Conservation (phyloP, 2,888 invertebrate genomes). For the Tachina fera region DNA sequence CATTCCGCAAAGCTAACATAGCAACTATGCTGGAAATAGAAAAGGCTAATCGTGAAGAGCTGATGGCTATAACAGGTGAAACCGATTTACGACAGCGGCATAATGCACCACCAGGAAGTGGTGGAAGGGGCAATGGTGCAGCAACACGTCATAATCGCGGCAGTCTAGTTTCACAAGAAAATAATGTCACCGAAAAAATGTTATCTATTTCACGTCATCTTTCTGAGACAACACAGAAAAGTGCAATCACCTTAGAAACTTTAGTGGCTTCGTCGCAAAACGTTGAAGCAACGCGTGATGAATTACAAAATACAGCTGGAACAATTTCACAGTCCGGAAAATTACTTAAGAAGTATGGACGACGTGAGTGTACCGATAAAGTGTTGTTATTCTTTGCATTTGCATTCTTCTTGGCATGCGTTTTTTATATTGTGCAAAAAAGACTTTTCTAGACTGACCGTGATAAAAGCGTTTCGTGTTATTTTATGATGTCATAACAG, state of each 20-base stretch:
- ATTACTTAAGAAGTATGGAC: constrained; percentile 95
- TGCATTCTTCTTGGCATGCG: constrained; percentile 94
- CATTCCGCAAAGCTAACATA: constrained; percentile 92
- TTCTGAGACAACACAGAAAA: constrained; percentile 93
- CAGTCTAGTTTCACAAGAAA: constrained; percentile 83
- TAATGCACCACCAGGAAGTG: constrained; percentile 47
- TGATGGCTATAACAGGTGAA: constrained; percentile 84
- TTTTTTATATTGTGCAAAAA: constrained; percentile 96
- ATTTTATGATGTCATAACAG: background rate
- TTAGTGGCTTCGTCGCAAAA: constrained; percentile 88
- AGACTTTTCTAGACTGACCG: constrained; percentile 87
- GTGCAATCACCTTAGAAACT: constrained; percentile 92
- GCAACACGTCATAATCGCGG: constrained; percentile 85
- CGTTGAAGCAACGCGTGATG: constrained; percentile 90
- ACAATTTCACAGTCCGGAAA: constrained; percentile 95
- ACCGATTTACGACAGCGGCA: constrained; percentile 86
- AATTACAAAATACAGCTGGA: constrained; percentile 92
- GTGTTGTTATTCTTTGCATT: constrained; percentile 94
- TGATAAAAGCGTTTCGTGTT: background rate
- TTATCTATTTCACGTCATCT: constrained; percentile 92
- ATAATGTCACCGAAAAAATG: constrained; percentile 92
- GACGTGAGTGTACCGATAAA: constrained; percentile 97
- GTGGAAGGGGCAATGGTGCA: constrained; percentile 43
- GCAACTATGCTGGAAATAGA: constrained; percentile 91
- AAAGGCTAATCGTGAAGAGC: constrained; percentile 88